Percentiles rank a stretch among this genome's conserved stretches.
Evolutionary conservation across 2,797 vertebrate genomes (phyloP).

Genomic region (Enteromius fasciolatus): DNA sequence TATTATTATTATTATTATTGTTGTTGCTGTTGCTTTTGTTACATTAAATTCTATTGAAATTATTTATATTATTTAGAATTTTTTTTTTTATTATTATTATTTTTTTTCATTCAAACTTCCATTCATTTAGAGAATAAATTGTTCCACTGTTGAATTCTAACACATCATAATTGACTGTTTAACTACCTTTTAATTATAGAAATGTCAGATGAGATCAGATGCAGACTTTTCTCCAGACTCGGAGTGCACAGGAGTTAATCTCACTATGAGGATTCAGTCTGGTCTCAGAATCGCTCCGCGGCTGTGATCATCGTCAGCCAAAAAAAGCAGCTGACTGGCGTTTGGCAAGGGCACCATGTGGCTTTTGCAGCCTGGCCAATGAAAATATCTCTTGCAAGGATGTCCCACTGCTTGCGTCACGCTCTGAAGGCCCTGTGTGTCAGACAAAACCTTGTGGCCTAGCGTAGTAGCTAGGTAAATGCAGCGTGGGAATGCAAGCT

Average conservation of each 20-base stretch:
- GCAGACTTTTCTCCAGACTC: neutral
- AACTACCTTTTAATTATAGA: neutral
- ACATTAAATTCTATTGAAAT: neutral
- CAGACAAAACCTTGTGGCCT: constrained; percentile 19
- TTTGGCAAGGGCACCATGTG: constrained; percentile 31
- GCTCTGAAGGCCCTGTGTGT: constrained; percentile 19
- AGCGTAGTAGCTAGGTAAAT: constrained; percentile 18
- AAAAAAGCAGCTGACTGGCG: constrained; percentile 48
- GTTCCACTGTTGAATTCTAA: neutral
- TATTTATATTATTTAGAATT: neutral
- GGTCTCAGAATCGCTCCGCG: neutral
- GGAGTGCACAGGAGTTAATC: neutral
- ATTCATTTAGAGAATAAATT: neutral
- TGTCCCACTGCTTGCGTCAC: constrained; percentile 26
- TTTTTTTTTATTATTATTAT: too few species aligned
- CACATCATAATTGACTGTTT: neutral
- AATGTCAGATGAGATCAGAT: neutral
- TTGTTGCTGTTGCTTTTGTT: neutral
- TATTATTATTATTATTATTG: too few species aligned
- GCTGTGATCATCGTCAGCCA: constrained; percentile 22
- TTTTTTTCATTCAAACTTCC: neutral
- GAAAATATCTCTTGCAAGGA: constrained; percentile 21
- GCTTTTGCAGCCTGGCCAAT: constrained; percentile 32
- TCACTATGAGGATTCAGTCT: constrained; percentile 1
- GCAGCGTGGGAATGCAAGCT: constrained; percentile 24